These are phyloP conservation scores for Tauraco hartlaubi DNA, from an alignment of 2,797 vertebrate species.

Conservation along the genomic window DNA sequence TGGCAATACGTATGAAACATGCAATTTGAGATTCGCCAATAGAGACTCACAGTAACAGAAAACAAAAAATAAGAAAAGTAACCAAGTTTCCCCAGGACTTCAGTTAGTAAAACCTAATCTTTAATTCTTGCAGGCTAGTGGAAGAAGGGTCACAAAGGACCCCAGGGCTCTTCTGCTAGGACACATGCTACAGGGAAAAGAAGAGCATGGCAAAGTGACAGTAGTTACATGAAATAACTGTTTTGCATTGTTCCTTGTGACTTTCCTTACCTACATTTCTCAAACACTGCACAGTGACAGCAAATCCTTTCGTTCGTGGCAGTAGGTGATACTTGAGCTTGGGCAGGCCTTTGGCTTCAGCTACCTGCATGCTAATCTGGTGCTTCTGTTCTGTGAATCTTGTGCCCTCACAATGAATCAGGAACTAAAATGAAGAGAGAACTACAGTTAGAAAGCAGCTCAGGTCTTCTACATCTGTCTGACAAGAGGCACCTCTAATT, in stretches of 20 bases:
- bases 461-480: background rate
- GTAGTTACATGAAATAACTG: background rate
- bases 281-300: conserved; percentile 93
- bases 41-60: background rate
- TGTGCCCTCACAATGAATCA: conserved; percentile 96
- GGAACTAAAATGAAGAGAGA: conserved; percentile 84
- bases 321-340: conserved; percentile 95
- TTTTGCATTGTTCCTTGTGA: background rate
- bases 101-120: background rate
- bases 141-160: background rate
- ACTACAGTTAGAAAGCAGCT: background rate
- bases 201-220: background rate
- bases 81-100: background rate
- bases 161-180: background rate
- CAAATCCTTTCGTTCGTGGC: conserved; percentile 96
- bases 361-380: conserved; percentile 95
- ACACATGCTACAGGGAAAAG: background rate
- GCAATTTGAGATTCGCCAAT: background rate
- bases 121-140: background rate
- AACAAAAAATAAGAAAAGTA: background rate
- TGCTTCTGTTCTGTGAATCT: conserved; percentile 96
- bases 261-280: conserved; percentile 90
- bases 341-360: conserved; percentile 93
- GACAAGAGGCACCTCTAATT: background rate
- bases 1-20: background rate